Evolutionary conservation across 1,140 invertebrate genomes (phyloP).

Genomic region (Achroia grisella): DNA sequence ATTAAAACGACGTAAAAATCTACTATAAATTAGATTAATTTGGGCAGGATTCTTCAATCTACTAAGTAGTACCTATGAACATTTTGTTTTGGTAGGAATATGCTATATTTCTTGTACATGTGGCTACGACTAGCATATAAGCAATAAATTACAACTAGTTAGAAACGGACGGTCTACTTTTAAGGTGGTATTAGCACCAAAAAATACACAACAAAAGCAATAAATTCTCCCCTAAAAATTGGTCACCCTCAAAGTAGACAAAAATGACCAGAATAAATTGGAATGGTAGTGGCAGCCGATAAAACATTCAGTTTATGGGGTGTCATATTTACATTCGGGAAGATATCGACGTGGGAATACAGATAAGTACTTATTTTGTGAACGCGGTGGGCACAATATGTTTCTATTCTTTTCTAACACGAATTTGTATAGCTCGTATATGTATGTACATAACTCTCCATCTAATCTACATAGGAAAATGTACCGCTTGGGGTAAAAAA

Average conservation of each 20-base stretch:
- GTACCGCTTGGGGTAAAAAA: conserved; percentile 21
- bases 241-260: conserved; percentile 65
- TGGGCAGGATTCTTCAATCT: too few relatives aligned
- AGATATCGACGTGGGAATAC: conserved; percentile 56
- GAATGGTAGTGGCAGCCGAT: conserved; percentile 62
- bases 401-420: conserved; percentile 22
- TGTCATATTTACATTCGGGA: conserved; percentile 71
- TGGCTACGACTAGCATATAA: too few relatives aligned
- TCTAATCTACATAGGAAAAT: conserved; percentile 6
- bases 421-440: conserved; percentile 1
- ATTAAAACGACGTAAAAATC: too few relatives aligned
- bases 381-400: conserved; percentile 37
- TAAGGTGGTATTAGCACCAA: conserved; percentile 36
- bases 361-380: conserved; percentile 46
- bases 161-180: conserved; percentile 10
- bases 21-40: too few relatives aligned
- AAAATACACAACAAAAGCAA: conserved; percentile 50
- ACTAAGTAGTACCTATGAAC: too few relatives aligned
- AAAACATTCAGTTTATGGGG: conserved; percentile 71
- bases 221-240: conserved; percentile 66
- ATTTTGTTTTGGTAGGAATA: too few relatives aligned
- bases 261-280: conserved; percentile 73
- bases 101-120: too few relatives aligned
- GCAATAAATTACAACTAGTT: conserved; percentile 1
- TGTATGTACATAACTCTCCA: conserved; percentile 5